phyloP scores from a whole-genome alignment of 2,888 invertebrate genomes.

The Parthenolecanium corni region DNA sequence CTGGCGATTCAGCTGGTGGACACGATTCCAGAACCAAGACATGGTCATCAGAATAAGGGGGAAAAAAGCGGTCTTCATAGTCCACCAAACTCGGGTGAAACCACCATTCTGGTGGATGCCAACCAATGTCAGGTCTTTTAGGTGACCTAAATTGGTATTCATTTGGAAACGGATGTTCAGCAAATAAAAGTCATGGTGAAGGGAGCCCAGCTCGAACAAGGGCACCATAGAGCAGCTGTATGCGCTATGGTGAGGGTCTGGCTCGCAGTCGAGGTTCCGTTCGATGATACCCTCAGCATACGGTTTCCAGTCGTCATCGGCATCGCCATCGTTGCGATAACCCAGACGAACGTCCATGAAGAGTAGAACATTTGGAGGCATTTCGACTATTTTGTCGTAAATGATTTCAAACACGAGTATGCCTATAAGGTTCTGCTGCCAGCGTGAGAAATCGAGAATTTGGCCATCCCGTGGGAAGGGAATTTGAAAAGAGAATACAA shows the following conservation, averaged over 20 bases:
- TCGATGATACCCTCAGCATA: slow-evolving; percentile 73
- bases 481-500: slow-evolving; percentile 83
- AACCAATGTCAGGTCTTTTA: slow-evolving; percentile 67
- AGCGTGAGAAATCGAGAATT: slow-evolving; percentile 79
- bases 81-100: slow-evolving; percentile 93
- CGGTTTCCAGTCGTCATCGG: slow-evolving; percentile 67
- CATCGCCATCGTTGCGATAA: slow-evolving; percentile 70
- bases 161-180: slow-evolving; percentile 71
- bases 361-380: slow-evolving; percentile 49
- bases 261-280: slow-evolving; percentile 69
- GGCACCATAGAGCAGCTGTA: slow-evolving; percentile 87
- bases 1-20: slow-evolving; percentile 69
- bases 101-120: slow-evolving; percentile 98
- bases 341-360: slow-evolving; percentile 74
- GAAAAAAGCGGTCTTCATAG: slow-evolving; percentile 82
- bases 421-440: slow-evolving; percentile 95
- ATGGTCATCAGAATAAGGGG: slow-evolving; percentile 72
- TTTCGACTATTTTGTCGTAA: slow-evolving; percentile 40
- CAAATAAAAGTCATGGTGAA: slow-evolving; percentile 89
- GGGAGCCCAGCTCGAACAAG: slow-evolving; percentile 91
- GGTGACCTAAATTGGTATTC: slow-evolving; percentile 67
- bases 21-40: slow-evolving; percentile 87
- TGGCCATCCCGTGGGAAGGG: slow-evolving; percentile 67
- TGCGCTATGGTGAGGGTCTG: slow-evolving; percentile 51
- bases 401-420: slow-evolving; percentile 76